These are phyloP conservation scores for Arctia plantaginis DNA, from an alignment of 2,888 invertebrate species.

Conservation along the genomic window DNA sequence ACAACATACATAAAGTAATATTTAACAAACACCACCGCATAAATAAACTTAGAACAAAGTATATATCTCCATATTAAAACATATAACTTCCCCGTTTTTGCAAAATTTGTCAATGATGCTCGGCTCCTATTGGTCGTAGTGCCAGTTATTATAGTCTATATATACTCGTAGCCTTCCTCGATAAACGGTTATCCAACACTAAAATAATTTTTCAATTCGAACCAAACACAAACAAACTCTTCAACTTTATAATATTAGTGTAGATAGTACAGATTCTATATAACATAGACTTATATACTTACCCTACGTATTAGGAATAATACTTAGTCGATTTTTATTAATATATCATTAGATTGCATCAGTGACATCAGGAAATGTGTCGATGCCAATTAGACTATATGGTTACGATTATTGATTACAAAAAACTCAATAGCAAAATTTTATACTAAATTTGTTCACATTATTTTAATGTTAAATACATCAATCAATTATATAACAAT, in stretches of 20 bases:
- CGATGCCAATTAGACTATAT: slow-evolving; percentile 1
- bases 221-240: not conserved
- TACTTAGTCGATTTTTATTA: not conserved
- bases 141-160: too few relatives aligned
- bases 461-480: not conserved
- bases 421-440: not conserved
- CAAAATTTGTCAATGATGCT: not conserved
- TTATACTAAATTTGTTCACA: not conserved
- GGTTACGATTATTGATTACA: not conserved
- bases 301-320: not conserved
- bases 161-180: too few relatives aligned
- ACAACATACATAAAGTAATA: too few relatives aligned
- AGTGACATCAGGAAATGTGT: slow-evolving; percentile 4
- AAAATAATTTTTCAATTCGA: not conserved
- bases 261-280: not conserved
- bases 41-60: too few relatives aligned
- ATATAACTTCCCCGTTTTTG: too few relatives aligned
- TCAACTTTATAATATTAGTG: not conserved
- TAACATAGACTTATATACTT: not conserved
- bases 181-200: too few relatives aligned
- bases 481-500: not conserved
- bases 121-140: not conserved
- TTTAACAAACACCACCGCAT: too few relatives aligned
- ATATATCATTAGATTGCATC: not conserved
- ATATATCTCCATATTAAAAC: too few relatives aligned